These are phyloP conservation scores for Mongoloraphidia duomilia DNA, from an alignment of 2,888 invertebrate species.

Conservation along the genomic window DNA sequence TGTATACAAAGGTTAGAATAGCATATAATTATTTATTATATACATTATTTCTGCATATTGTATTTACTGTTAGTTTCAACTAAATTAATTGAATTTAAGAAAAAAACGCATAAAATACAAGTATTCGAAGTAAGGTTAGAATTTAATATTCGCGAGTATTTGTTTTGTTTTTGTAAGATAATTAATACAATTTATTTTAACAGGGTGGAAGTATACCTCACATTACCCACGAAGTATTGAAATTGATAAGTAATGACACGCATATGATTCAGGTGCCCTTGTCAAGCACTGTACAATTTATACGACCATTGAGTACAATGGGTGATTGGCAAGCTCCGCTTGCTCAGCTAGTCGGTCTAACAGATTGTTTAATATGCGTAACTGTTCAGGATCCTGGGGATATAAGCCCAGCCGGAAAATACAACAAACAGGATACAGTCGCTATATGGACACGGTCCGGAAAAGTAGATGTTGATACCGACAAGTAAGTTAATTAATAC, in stretches of 20 bases:
- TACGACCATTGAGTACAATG: slow-evolving; percentile 47
- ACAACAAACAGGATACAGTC: slow-evolving; percentile 46
- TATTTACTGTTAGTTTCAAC: no score
- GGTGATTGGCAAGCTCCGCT: slow-evolving; percentile 48
- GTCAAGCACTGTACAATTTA: slow-evolving; percentile 49
- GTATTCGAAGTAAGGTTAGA: no score
- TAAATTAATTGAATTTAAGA: no score
- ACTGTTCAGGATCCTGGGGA: slow-evolving; percentile 59
- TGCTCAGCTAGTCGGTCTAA: slow-evolving; percentile 52
- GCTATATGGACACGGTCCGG: slow-evolving; percentile 72
- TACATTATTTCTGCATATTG: slow-evolving; percentile 3
- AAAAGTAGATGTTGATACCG: slow-evolving; percentile 46
- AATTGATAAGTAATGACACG: slow-evolving; percentile 42
- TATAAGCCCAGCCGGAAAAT: slow-evolving; percentile 51
- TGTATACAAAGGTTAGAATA: slow-evolving; percentile 53
- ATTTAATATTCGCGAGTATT: no score
- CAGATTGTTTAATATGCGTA: slow-evolving; percentile 33
- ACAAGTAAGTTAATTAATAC: slow-evolving; percentile 30
- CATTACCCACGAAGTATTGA: slow-evolving; percentile 61
- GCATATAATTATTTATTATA: slow-evolving; percentile 5
- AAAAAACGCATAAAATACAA: no score
- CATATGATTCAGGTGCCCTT: slow-evolving; percentile 59
- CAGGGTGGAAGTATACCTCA: slow-evolving; percentile 74
- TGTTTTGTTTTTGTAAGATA: no score
- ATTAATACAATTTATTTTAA: slow-evolving; percentile 16